Conservation (phyloP, 2,113 vertebrate genomes). For the Abramis brama region DNA sequence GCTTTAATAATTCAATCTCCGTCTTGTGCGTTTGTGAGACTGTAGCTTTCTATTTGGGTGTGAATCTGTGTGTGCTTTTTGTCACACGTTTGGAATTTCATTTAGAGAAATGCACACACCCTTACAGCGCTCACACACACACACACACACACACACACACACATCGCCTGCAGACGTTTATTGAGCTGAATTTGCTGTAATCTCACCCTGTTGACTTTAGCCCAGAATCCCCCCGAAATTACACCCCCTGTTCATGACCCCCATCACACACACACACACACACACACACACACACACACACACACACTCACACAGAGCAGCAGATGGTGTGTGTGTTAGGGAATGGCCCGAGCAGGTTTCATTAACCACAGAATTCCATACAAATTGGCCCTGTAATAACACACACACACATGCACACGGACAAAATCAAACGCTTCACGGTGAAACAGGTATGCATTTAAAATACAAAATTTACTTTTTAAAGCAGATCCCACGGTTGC, state of each 20-base stretch:
- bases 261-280: slow-evolving; percentile 37
- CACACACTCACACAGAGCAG: background rate
- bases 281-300: slow-evolving; percentile 27
- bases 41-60: slow-evolving; percentile 23
- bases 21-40: background rate
- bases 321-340: slow-evolving; percentile 21
- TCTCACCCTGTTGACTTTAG: slow-evolving; percentile 48
- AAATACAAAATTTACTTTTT: background rate
- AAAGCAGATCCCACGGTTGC: background rate
- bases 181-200: slow-evolving; percentile 40
- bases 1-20: slow-evolving; percentile 7
- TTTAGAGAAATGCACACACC: slow-evolving; percentile 37
- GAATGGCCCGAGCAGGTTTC: slow-evolving; percentile 60
- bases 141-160: slow-evolving; percentile 18
- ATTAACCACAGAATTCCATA: slow-evolving; percentile 71
- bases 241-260: slow-evolving; percentile 31
- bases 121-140: background rate
- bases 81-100: slow-evolving; percentile 38
- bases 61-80: slow-evolving; percentile 30
- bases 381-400: slow-evolving; percentile 69
- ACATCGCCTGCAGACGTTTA: slow-evolving; percentile 36
- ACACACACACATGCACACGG: background rate
- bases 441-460: background rate
- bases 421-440: background rate
- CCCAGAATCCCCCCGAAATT: slow-evolving; percentile 9